phyloP scores from a whole-genome alignment of 2,888 invertebrate genomes.

The Synergus laeviventris region DNA sequence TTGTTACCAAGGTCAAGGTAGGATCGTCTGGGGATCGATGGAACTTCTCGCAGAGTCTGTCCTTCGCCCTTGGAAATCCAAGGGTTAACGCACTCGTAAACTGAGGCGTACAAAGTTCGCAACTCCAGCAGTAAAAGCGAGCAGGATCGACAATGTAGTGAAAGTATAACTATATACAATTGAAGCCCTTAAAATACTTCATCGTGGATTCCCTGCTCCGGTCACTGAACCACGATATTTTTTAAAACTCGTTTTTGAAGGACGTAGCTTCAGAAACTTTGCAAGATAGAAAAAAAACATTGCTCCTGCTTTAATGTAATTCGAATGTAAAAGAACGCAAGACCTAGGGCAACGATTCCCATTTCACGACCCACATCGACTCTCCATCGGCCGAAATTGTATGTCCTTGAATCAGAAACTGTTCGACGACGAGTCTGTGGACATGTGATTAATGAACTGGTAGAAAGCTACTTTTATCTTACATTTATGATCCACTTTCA shows the following conservation, averaged over 20 bases:
- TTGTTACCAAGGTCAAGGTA: constrained; percentile 52
- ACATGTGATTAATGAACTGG: neutral
- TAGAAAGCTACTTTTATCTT: neutral
- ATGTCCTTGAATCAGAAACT: constrained; percentile 31
- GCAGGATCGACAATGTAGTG: constrained; percentile 5
- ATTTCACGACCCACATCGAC: constrained; percentile 13
- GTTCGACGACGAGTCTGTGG: neutral
- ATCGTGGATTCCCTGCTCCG: constrained; percentile 5
- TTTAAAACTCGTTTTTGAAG: neutral
- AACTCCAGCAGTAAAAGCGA: constrained; percentile 33
- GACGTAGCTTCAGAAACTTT: neutral
- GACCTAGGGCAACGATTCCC: constrained; percentile 23
- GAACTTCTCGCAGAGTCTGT: constrained; percentile 38
- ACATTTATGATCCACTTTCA: neutral
- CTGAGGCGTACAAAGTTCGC: constrained; percentile 34
- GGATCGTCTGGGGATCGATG: constrained; percentile 53
- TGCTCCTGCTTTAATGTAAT: neutral
- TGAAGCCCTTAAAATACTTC: constrained; percentile 12
- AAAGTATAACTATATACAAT: constrained; percentile 28
- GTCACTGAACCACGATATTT: neutral
- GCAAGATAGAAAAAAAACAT: neutral
- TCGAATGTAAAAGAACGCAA: neutral
- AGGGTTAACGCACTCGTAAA: constrained; percentile 41
- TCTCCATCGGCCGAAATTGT: constrained; percentile 1
- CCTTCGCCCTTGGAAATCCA: constrained; percentile 37